Evolutionary conservation across 2,888 invertebrate genomes (phyloP), one percentile per base, ranked within the genome.

Genomic region (Chymomyza caudatula): DNA sequence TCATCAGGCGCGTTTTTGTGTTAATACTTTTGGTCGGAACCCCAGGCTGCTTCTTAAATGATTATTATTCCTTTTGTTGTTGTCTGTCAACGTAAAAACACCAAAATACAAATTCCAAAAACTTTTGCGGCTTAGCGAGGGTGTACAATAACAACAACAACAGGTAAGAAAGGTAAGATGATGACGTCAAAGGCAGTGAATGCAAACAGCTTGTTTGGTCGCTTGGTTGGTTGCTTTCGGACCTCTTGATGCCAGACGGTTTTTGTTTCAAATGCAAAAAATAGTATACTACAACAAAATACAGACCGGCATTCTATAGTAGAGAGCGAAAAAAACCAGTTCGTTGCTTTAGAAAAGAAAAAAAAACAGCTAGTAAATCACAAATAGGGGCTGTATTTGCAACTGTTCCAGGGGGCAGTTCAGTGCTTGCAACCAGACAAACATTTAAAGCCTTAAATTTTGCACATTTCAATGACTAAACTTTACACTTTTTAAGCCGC

Each of bases 221-320:
- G 44, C 15, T 61, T 62, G 55, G 55, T 58, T 66, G 71, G 66
- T 54, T 5, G 15, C 55, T 63, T 63, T 57, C 37, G 47, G 25
- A 57, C 51, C 20, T 60, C 47, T 69, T 57, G 69, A 69, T 64
- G 60, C 71, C 69, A 70, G 71, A 65, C 70, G 58, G 71, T 65
- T 63, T 65, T 74, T 67, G 64, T 67, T 58, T 73, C 60, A 52
- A 19, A 29, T 76, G 69, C 22, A 67, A 60, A 60, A 58, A 17
- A 22, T 11, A 6, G 47, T 17, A 17, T 17, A 23, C 8, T 20
- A 55, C 58, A 59, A 56, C 54, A 59, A 44, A n/a, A 22, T 4
- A 47, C 5, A 63, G 76, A 71, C 80, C 85, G 80, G 77, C 80
- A 79, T 79, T 79, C 74, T 71, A 67, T 67, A n/a, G n/a, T n/a